Evolutionary conservation across 2,113 vertebrate species (phyloP), one percentile per base, ranked within the genome.

Genomic region (Rana temporaria): DNA sequence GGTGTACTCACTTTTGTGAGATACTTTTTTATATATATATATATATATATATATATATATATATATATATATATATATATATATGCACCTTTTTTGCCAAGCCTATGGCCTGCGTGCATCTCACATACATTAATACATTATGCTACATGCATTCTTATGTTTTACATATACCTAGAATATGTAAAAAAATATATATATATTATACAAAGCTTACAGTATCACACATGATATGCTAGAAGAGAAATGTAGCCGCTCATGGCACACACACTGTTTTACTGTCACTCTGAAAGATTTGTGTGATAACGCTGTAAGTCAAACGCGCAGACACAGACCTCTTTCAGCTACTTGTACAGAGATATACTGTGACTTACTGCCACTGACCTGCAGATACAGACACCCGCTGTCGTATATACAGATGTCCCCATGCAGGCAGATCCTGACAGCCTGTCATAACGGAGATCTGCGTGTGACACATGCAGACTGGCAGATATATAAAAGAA

Each of bases 401-500:
- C 71, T 83, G 81, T 83, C 71, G 68, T 65, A 22, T 24, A 68
- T 60, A 65, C 20, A 68, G 72, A 24, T 74, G 63, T 75, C 52
- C 52, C 60, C 26, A 42, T 76, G 53, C 60, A 66, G 53, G 63
- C 32, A 20, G 12, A 76, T 60, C 30, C 81, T 83, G 81, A 76
- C 81, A 83, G 64, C 30, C 52, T 83, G 72, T 68, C 72, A 76
- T 56, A 75, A 14, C 17, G 30, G 63, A 75, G 63, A 76, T 83
- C 64, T 48, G 32, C 32, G 42, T 48, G n/a, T 68, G 81, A 83
- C 81, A 83, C 81, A 83, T 83, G 24, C 71, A 60, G 71, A 34
- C 71, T 83, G 81, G 81, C 81, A 83, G 81, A 76, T 83, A 52
- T 30, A 83, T n/a, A 83, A 20, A 38, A 66, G 53, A 75, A 52